phyloP scores from a whole-genome alignment of 2,113 vertebrate species.

The Zosterops japonicus region DNA sequence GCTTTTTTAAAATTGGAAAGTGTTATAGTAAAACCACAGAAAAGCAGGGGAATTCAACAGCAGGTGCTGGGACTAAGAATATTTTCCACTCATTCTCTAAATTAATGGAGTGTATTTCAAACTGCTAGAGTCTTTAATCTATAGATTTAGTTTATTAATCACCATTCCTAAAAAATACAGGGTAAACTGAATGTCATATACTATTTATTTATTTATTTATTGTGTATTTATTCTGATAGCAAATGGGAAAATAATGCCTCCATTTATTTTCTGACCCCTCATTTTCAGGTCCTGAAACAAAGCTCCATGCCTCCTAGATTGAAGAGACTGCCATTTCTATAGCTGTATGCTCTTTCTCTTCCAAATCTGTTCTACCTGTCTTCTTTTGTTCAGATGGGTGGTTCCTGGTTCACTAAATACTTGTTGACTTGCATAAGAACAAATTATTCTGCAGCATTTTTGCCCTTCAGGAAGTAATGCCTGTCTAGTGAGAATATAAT shows the following conservation, averaged over 20 bases:
- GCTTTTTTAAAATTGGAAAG: constrained; percentile 2
- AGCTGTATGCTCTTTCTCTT: background rate
- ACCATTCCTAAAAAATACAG: background rate
- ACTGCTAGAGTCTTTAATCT: background rate
- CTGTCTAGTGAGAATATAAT: background rate
- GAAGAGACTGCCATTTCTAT: background rate
- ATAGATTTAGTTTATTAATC: background rate
- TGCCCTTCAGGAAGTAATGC: background rate
- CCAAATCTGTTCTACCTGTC: background rate
- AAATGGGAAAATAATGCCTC: background rate
- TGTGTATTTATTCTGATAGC: background rate
- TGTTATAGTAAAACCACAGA: constrained; percentile 1
- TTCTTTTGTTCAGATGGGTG: background rate
- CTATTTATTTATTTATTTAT: background rate
- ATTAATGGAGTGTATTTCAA: background rate
- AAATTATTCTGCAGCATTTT: background rate
- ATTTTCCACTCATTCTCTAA: constrained; percentile 18
- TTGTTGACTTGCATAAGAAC: background rate
- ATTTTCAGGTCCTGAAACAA: background rate
- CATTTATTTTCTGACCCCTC: background rate
- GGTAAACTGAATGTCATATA: background rate
- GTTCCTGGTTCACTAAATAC: background rate
- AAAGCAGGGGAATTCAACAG: constrained; percentile 5
- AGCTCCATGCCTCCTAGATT: background rate
- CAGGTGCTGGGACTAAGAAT: constrained; percentile 8